phyloP scores from a whole-genome alignment of 2,888 invertebrate genomes.

The Drosophila buzzatii region DNA sequence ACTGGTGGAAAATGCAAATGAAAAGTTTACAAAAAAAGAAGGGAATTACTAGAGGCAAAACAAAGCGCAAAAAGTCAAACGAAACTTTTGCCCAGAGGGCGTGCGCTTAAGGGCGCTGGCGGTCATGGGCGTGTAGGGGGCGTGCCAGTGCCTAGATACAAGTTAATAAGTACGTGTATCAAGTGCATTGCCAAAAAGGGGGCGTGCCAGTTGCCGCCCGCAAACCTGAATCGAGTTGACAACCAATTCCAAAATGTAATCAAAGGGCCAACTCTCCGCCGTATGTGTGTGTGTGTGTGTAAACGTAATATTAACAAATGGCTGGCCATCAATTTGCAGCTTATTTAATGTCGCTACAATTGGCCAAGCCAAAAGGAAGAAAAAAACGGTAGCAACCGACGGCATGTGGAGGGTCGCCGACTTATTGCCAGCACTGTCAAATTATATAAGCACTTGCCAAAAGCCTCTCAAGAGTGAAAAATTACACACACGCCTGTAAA shows the following conservation, averaged over 20 bases:
- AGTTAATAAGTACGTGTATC: slow-evolving; percentile 50
- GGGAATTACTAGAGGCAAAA: neutral
- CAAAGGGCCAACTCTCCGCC: slow-evolving; percentile 60
- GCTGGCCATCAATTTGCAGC: slow-evolving; percentile 76
- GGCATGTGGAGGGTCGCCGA: slow-evolving; percentile 28
- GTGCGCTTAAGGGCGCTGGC: too few species aligned
- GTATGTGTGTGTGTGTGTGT: slow-evolving; percentile 9
- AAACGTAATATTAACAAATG: slow-evolving; percentile 77
- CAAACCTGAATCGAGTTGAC: slow-evolving; percentile 53
- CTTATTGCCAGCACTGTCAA: slow-evolving; percentile 67
- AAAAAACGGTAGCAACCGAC: neutral
- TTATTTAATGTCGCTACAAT: slow-evolving; percentile 75
- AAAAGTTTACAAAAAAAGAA: slow-evolving; percentile 29
- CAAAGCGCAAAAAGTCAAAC: slow-evolving; percentile 26
- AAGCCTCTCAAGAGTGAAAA: slow-evolving; percentile 53
- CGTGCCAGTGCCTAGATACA: slow-evolving; percentile 27
- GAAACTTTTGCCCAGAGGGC: slow-evolving; percentile 35
- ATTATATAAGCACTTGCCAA: slow-evolving; percentile 65
- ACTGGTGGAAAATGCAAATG: slow-evolving; percentile 50
- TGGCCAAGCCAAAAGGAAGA: slow-evolving; percentile 22
- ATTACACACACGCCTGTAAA: slow-evolving; percentile 47
- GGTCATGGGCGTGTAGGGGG: slow-evolving; percentile 8
- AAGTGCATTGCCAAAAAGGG: slow-evolving; percentile 29
- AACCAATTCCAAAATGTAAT: slow-evolving; percentile 60
- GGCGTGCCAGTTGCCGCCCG: slow-evolving; percentile 15